Evolutionary conservation across 1,140 invertebrate species (phyloP).

Genomic region (Lucilia cuprina): DNA sequence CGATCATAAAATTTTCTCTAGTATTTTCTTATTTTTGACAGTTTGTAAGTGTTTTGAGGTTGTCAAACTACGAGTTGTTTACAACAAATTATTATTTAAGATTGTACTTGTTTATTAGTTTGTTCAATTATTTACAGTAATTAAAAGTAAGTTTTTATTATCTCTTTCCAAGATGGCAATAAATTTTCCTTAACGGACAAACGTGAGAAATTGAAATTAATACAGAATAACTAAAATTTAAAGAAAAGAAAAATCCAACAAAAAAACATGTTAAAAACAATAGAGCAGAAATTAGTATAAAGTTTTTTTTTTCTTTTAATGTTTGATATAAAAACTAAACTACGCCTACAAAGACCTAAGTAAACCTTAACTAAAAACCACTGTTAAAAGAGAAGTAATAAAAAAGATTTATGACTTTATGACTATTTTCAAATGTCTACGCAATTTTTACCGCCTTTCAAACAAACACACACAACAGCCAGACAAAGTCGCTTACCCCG

Average conservation of each 20-base stretch:
- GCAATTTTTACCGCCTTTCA: slow-evolving; percentile 11
- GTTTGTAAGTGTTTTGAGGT: neutral
- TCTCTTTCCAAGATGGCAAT: neutral
- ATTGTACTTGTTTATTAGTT: neutral
- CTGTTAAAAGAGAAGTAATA: neutral
- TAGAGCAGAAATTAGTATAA: neutral
- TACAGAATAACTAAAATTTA: neutral
- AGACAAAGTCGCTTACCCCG: no score
- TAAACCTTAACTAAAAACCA: neutral
- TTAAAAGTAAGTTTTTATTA: neutral
- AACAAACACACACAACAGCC: neutral
- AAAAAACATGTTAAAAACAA: neutral
- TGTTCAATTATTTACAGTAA: neutral
- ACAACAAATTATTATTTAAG: neutral
- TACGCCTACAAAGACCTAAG: neutral
- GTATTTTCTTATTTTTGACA: neutral
- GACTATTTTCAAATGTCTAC: slow-evolving; percentile 17
- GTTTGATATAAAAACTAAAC: neutral
- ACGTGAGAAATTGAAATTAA: neutral
- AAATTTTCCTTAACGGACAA: neutral
- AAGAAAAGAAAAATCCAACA: neutral
- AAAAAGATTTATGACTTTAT: slow-evolving; percentile 5
- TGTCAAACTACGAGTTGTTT: neutral
- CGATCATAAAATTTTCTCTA: neutral
- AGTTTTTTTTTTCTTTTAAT: no score